Percentiles rank a stretch among this genome's conserved stretches.
phyloP scores from a whole-genome alignment of 30 jellyfish, hydroid and myxozoan species.

The Aurelia sp. region DNA sequence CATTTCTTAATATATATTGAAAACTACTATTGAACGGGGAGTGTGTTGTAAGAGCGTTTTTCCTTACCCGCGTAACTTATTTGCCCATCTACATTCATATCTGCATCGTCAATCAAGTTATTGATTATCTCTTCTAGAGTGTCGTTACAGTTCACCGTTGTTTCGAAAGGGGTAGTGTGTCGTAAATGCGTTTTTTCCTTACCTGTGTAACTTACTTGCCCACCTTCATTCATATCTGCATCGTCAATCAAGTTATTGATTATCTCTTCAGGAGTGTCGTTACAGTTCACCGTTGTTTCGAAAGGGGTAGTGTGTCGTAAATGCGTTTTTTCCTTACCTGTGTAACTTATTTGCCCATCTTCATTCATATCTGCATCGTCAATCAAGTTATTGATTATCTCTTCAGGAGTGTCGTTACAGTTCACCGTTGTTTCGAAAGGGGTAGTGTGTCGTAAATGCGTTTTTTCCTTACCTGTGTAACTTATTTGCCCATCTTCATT shows the following conservation, averaged over 20 bases:
- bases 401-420: conserved; percentile 62
- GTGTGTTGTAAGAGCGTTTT: background rate
- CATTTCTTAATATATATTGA: background rate
- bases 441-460: background rate
- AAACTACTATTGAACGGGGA: background rate
- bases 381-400: conserved; percentile 63
- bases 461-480: background rate
- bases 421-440: background rate
- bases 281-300: too few relatives aligned
- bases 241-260: too few relatives aligned
- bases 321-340: too few relatives aligned
- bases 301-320: too few relatives aligned
- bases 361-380: conserved; percentile 89
- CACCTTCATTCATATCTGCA: too few relatives aligned
- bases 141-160: conserved; percentile 13
- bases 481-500: conserved; percentile 91
- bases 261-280: too few relatives aligned
- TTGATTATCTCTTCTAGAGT: conserved; percentile 65
- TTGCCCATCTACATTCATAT: conserved; percentile 85
- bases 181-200: background rate
- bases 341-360: conserved; percentile 74
- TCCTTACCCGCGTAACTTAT: conserved; percentile 18
- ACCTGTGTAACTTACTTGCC: conserved; percentile 58
- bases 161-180: background rate
- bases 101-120: conserved; percentile 77